These are phyloP conservation scores for Drosophila lutescens DNA, from an alignment of 2,888 invertebrate genomes.

Conservation along the genomic window DNA sequence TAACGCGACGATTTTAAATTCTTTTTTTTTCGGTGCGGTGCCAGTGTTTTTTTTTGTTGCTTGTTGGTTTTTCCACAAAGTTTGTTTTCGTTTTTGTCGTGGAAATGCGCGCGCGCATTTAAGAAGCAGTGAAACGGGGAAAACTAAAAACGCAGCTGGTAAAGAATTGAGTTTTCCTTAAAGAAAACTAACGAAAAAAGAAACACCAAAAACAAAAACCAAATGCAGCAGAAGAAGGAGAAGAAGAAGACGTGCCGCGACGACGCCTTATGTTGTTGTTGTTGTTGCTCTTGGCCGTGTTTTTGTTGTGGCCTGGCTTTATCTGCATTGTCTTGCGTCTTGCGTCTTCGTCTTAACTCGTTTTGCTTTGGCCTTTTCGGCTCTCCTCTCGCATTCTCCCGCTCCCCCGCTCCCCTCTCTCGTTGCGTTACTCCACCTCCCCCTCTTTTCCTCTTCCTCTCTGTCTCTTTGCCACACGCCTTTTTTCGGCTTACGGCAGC, in stretches of 20 bases:
- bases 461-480: conserved; percentile 29
- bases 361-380: conserved; percentile 44
- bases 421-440: neutral
- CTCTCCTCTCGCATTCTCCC: conserved; percentile 10
- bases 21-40: conserved; percentile 5
- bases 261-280: conserved; percentile 7
- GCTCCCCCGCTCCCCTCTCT: neutral
- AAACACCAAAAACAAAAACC: neutral
- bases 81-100: conserved; percentile 47
- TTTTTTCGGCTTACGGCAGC: conserved; percentile 24
- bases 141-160: conserved; percentile 7
- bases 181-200: neutral
- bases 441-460: neutral
- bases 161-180: neutral
- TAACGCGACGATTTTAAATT: neutral
- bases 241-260: conserved; percentile 25
- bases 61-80: neutral
- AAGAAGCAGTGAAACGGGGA: conserved; percentile 13
- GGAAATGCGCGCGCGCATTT: conserved; percentile 72
- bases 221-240: neutral
- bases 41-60: neutral
- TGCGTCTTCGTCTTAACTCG: conserved; percentile 69
- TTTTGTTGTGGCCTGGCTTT: conserved; percentile 42
- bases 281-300: conserved; percentile 32
- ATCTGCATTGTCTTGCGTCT: conserved; percentile 66